These are phyloP conservation scores for Amiota communis DNA, from an alignment of 2,888 invertebrate genomes.

Conservation along the genomic window DNA sequence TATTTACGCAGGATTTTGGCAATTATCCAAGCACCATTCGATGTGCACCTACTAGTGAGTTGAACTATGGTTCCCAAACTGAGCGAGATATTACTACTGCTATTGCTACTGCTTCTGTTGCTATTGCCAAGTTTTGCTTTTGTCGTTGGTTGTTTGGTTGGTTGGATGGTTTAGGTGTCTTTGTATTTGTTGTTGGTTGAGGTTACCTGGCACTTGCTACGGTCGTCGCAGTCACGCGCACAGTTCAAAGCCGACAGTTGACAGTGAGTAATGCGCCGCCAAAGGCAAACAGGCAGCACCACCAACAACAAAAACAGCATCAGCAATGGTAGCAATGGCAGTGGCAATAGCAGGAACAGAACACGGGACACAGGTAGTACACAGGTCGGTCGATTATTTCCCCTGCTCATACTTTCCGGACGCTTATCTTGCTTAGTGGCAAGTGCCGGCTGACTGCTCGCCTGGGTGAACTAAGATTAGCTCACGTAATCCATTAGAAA, in stretches of 20 bases:
- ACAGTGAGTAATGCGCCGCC: conserved; percentile 34
- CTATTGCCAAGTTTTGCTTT: too few species aligned
- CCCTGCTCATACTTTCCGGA: too few species aligned
- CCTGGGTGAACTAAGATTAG: conserved; percentile 29
- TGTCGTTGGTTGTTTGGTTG: too few species aligned
- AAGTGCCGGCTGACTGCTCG: conserved; percentile 10
- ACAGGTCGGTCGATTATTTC: background rate
- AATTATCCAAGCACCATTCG: conserved; percentile 16
- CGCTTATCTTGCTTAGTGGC: background rate
- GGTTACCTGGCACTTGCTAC: background rate
- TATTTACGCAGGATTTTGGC: conserved; percentile 24
- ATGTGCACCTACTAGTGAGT: too few species aligned
- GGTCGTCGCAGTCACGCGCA: conserved; percentile 20
- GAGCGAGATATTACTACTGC: too few species aligned
- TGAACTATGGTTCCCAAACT: too few species aligned
- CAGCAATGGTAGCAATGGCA: background rate
- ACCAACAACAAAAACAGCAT: background rate
- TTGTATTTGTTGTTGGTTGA: background rate
- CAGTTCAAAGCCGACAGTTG: conserved; percentile 25
- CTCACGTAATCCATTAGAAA: conserved; percentile 40
- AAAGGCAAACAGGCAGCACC: conserved; percentile 26
- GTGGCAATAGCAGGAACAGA: background rate
- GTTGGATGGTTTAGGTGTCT: background rate
- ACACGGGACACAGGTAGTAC: background rate
- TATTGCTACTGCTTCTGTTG: too few species aligned